These are phyloP conservation scores for Bombus pyrosoma DNA, from an alignment of 1,140 invertebrate genomes.

Conservation along the genomic window DNA sequence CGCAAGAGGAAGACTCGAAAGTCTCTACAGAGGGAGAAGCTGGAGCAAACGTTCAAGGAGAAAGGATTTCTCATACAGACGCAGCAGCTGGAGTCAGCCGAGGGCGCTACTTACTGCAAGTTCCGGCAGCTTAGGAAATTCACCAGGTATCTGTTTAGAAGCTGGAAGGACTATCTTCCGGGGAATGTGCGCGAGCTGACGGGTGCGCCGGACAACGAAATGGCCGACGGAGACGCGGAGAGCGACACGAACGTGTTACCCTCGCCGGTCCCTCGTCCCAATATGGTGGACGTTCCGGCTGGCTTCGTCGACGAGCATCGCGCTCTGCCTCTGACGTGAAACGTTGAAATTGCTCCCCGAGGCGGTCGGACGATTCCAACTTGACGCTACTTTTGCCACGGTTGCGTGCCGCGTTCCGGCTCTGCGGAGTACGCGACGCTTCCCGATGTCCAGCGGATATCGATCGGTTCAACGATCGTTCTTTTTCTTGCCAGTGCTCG, in stretches of 20 bases:
- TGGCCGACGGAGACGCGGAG: constrained; percentile 62
- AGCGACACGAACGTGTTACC: constrained; percentile 44
- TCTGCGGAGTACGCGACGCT: too few relatives aligned
- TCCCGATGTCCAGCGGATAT: too few relatives aligned
- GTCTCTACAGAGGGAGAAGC: constrained; percentile 91
- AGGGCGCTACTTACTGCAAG: constrained; percentile 96
- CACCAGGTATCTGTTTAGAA: constrained; percentile 94
- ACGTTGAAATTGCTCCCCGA: background rate
- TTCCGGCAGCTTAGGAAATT: constrained; percentile 95
- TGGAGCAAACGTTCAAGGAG: constrained; percentile 96
- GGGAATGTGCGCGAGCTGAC: constrained; percentile 86
- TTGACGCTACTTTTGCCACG: background rate
- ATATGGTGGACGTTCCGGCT: constrained; percentile 70
- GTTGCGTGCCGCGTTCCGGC: background rate
- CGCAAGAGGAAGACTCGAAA: constrained; percentile 91
- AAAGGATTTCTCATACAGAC: constrained; percentile 96
- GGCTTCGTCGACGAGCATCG: constrained; percentile 73
- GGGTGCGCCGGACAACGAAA: constrained; percentile 60
- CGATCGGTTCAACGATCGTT: too few relatives aligned
- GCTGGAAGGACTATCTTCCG: constrained; percentile 96
- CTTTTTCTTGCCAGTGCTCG: too few relatives aligned
- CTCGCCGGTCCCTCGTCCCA: constrained; percentile 54
- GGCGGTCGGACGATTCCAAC: background rate
- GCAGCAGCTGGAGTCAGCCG: constrained; percentile 94
- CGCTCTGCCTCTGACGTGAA: constrained; percentile 74